phyloP scores from a whole-genome alignment of 64 coral and sea anemone species.

The Pocillopora verrucosa region DNA sequence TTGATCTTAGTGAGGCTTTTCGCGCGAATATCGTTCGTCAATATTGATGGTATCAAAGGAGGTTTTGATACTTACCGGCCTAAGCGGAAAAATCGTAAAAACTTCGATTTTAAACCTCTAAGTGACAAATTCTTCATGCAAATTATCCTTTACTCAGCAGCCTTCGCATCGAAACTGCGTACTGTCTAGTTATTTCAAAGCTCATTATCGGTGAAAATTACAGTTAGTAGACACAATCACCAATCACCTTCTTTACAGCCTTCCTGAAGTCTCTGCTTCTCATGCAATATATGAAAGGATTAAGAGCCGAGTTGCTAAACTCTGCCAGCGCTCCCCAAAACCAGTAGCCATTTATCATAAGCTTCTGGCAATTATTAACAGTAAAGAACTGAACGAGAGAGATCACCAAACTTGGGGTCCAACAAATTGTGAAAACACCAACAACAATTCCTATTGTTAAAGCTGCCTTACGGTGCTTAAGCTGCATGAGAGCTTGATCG shows the following conservation, averaged over 20 bases:
- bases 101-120: too few species aligned
- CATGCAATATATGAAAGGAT: constrained; percentile 65
- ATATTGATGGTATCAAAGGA: too few species aligned
- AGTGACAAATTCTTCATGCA: too few species aligned
- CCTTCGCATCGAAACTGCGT: too few species aligned
- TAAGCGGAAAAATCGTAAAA: too few species aligned
- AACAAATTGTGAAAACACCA: constrained; percentile 46
- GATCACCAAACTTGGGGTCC: constrained; percentile 52
- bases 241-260: constrained; percentile 28
- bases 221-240: too few species aligned
- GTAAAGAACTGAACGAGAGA: constrained; percentile 36
- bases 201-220: too few species aligned
- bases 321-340: constrained; percentile 40
- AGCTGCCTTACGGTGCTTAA: constrained; percentile 75
- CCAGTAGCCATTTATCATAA: constrained; percentile 51
- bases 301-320: constrained; percentile 50
- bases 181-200: too few species aligned
- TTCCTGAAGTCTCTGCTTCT: constrained; percentile 53
- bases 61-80: too few species aligned
- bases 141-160: too few species aligned
- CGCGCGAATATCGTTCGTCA: too few species aligned
- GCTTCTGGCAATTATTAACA: constrained; percentile 37
- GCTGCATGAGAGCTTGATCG: neutral
- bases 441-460: constrained; percentile 64
- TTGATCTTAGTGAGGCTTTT: too few species aligned